A percentile compares a stretch with the other conserved stretches of the same genome.
These are phyloP conservation scores for Volucella bombylans DNA, from an alignment of 2,888 invertebrate genomes.

Conservation along the genomic window DNA sequence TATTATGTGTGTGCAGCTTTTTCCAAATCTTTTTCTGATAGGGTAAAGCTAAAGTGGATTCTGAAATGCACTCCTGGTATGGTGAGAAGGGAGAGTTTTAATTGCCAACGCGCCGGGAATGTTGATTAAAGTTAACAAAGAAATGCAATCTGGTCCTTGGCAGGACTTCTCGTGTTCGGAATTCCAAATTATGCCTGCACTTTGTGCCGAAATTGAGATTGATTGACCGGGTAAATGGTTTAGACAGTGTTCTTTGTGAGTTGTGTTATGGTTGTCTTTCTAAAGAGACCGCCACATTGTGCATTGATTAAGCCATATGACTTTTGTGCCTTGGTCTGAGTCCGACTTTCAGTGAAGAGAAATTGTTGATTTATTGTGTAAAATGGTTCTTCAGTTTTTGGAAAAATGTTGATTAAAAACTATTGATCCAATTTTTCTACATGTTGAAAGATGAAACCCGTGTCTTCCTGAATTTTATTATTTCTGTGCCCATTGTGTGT, in stretches of 20 bases:
- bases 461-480: no score
- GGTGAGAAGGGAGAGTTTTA: not conserved
- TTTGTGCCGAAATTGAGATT: constrained; percentile 45
- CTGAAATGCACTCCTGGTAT: constrained; percentile 19
- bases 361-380: no score
- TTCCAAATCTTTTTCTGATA: constrained; percentile 20
- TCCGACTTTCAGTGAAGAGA: no score
- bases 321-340: no score
- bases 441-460: no score
- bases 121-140: constrained; percentile 1
- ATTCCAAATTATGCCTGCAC: constrained; percentile 19
- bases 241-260: constrained; percentile 2
- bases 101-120: not conserved
- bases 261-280: constrained; percentile 1
- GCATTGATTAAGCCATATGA: constrained; percentile 20
- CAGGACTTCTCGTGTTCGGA: constrained; percentile 11
- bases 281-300: not conserved
- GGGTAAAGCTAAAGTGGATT: constrained; percentile 22
- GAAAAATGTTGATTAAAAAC: no score
- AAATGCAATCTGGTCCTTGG: constrained; percentile 21
- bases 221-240: constrained; percentile 40
- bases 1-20: constrained; percentile 47
- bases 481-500: no score
- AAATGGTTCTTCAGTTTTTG: no score
- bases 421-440: no score